phyloP scores from a whole-genome alignment of 2,888 invertebrate genomes.

The Cryptus viduatorius region DNA sequence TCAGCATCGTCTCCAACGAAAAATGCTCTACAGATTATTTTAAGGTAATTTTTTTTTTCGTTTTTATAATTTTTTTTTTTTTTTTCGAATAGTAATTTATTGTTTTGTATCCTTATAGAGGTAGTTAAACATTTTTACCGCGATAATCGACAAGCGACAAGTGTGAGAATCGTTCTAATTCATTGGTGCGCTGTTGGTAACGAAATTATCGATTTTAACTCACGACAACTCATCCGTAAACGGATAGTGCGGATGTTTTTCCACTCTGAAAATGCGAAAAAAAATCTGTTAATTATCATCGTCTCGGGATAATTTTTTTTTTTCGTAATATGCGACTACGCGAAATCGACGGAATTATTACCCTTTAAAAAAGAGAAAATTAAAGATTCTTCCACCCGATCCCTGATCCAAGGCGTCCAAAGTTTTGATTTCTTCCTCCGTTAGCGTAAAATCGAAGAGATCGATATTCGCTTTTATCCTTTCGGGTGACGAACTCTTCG shows the following conservation, averaged over 20 bases:
- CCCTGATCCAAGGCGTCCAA: slow-evolving; percentile 88
- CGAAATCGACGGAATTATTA: slow-evolving; percentile 71
- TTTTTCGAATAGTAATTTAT: slow-evolving; percentile 23
- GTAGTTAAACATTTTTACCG: slow-evolving; percentile 55
- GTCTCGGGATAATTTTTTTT: slow-evolving; percentile 70
- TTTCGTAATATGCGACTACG: neutral
- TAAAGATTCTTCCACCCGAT: slow-evolving; percentile 89
- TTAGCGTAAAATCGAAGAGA: slow-evolving; percentile 88
- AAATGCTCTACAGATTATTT: slow-evolving; percentile 97
- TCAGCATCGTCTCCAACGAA: slow-evolving; percentile 98
- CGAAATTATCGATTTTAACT: slow-evolving; percentile 4
- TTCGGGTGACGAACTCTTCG: slow-evolving; percentile 91
- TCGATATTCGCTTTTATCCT: slow-evolving; percentile 90
- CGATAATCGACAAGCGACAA: slow-evolving; percentile 25
- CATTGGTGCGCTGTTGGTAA: slow-evolving; percentile 41
- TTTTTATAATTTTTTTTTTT: too few relatives aligned
- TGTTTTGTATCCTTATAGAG: slow-evolving; percentile 36
- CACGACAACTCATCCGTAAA: slow-evolving; percentile 84
- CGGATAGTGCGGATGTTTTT: slow-evolving; percentile 90
- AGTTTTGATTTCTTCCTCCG: slow-evolving; percentile 86
- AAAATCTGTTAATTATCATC: slow-evolving; percentile 74
- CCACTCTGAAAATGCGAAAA: slow-evolving; percentile 85
- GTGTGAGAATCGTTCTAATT: slow-evolving; percentile 54
- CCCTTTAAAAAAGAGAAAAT: slow-evolving; percentile 87
- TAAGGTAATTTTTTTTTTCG: slow-evolving; percentile 85